Evolutionary conservation across 1,140 invertebrate species (phyloP), one percentile per base, ranked within the genome.

Genomic region (Euwallacea similis): DNA sequence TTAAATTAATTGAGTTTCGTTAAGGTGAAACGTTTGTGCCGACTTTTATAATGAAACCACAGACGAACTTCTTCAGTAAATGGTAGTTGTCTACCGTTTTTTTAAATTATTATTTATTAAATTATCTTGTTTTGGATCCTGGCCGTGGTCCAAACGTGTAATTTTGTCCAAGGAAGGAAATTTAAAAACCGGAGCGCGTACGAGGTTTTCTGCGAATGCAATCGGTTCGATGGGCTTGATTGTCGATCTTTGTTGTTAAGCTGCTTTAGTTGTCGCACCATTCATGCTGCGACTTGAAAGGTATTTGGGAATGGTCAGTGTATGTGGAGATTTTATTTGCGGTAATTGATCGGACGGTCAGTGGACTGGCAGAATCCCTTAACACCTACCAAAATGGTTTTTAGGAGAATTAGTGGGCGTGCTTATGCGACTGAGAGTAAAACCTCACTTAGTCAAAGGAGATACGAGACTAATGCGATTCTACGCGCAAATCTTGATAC

Each of bases 1-100:
- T 74, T 73, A 78, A 77, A 78, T 78, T 78, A 78, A 78, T 78
- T 76, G 77, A 76, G 75, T 78, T 77, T 77, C 74, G 77, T 78
- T 63, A 63, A 63, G 71, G 62, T 62, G 68, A 77, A 77, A 70
- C 77, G 76, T 74, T 78, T 78, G 75, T 76, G 74, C 72, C 74
- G 69, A 70, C 72, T 63, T 74, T 72, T 69, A 75, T 78, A 78
- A 78, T 77, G 75, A 76, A 76, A 74, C 68, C 68, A 60, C 50
- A 65, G 72, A 61, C 71, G 66, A 70, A 77, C 77, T 78, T 75
- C 77, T 77, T 77, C 76, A 77, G 77, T 77, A 78, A 78, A 76
- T 78, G 74, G 75, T 78, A 75, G 73, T 77, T 77, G 76, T 76
- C 75, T 76, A 76, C 75, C 73, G 75, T 76, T 75, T 9, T 76